Base-by-base conservation (phyloP, 2,113 vertebrate genomes). In the Perccottus glenii region DNA sequence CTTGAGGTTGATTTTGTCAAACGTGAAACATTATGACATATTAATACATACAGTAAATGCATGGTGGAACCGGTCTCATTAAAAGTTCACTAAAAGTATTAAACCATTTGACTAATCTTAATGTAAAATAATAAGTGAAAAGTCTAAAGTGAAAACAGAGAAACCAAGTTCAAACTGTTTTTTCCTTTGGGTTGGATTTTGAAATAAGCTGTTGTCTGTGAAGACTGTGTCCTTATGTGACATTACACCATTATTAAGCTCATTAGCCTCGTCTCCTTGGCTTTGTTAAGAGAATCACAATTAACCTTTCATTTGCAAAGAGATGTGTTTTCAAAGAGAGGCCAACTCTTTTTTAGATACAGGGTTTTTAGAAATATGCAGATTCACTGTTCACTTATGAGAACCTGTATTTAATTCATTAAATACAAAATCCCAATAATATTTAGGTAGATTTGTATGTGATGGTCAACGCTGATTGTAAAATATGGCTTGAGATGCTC, bases 181-280 rank as follows among this genome's bases (percentile, higher is more conserved):
- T 72, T 78, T 75, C 44, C 42, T 64, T 68, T 65, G 57, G 46
- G 36, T 40, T 11, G 9, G 12, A 35, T 52, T 35, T 42, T 35
- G 32, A 45, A 19, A 33, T 7, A 61, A 50, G 61, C 55, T 36
- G 3, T 16, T 11, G 44, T 15, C 14, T 38, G 12, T 62, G 47
- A 38, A 47, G 47, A 45, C 16, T 15, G 27, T 40, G 47, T 63
- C 36, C 11, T 11, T 43, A 10, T 42, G 6, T 50, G 60, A 60
- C 51, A 56, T 57, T 59, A 64, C 59, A 33, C 78, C 67, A 46
- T 79, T 77, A 58, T 65, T 36, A 61, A 64, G 63, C 82, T 81
- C 70, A 73, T 76, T 64, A 70, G 58, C 58, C 60, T 16, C 6
- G 3, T 72, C 71, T 84, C 44, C 19, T 11, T 53, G 46, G 11